Percentiles rank a stretch among this genome's conserved stretches.
These are phyloP conservation scores for Epinotia bilunana DNA, from an alignment of 2,888 invertebrate species.

Conservation along the genomic window DNA sequence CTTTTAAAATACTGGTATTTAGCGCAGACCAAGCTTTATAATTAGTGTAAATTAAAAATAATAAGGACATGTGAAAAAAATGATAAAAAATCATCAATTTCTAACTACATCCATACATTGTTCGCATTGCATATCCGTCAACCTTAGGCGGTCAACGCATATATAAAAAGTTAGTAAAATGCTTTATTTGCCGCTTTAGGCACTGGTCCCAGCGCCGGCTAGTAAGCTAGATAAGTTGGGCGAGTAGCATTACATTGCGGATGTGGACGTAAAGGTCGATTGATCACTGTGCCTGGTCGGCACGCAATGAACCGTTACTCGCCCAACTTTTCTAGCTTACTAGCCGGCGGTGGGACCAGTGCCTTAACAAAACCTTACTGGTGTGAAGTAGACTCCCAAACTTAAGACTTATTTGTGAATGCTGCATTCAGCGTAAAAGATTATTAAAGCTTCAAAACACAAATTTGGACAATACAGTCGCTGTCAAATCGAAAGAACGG, in stretches of 20 bases:
- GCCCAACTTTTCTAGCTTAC: too few relatives aligned
- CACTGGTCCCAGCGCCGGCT: too few relatives aligned
- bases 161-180: slow-evolving; percentile 17
- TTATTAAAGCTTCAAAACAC: not conserved
- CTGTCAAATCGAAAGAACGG: not conserved
- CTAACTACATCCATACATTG: slow-evolving; percentile 39
- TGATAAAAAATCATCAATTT: slow-evolving; percentile 7
- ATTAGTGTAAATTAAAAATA: slow-evolving; percentile 26
- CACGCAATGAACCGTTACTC: too few relatives aligned
- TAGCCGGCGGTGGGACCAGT: too few relatives aligned
- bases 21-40: slow-evolving; percentile 40
- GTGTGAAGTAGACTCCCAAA: slow-evolving; percentile 1
- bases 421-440: not conserved
- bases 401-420: not conserved
- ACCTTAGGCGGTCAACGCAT: slow-evolving; percentile 16
- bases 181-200: slow-evolving; percentile 37
- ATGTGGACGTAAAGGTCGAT: too few relatives aligned
- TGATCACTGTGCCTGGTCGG: too few relatives aligned
- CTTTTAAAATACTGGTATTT: slow-evolving; percentile 38
- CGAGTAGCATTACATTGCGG: too few relatives aligned
- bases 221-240: too few relatives aligned
- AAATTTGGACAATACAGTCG: not conserved
- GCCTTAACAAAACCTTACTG: slow-evolving; percentile 6
- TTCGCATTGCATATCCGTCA: slow-evolving; percentile 24
- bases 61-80: slow-evolving; percentile 17